Evolutionary conservation across 2,797 vertebrate genomes (phyloP), one percentile per base, ranked within the genome.

Genomic region (Petrocephalus sullivani): DNA sequence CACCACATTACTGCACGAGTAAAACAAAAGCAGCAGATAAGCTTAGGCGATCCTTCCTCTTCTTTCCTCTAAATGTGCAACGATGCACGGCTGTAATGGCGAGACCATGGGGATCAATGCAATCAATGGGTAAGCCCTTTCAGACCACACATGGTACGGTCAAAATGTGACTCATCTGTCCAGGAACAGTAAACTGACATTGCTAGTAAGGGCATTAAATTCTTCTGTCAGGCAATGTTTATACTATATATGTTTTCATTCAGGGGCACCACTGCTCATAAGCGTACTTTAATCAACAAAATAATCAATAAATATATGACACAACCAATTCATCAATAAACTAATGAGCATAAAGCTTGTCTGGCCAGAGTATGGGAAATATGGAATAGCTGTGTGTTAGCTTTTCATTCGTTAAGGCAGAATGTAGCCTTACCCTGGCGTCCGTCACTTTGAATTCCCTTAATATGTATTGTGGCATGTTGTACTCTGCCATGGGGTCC

Each of bases 381-480:
- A 71, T 37, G 64, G 28, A 16, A 12, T 12, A 71, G 33, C 33
- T 71, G 64, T 16, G 64, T 2, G 12, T 71, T 1, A 37, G 64
- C 37, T 71, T 71, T 78, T 78, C 16, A 78, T 78, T 78, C 2
- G 71, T 2, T 46, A 8, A 41, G 16, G 71, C 2, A 19, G 19
- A 78, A 78, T n/a, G 56, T 57, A 16, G 16, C 92, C 97, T 98
- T 96, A 99, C 98, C 96, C 98, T 97, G 94, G 98, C 98, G 92
- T 99, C 98, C 89, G 98, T 99, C 95, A 99, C 98, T 96, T 99
- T 99, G 95, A 99, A 99, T 95, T 99, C 98, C 88, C 98, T 96
- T 93, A 99, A 95, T 93, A 99, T 99, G 90, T 99, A 99, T 91
- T 99, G 98, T 86, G 98, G 98, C 98, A 99, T 99, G 93, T 99